A percentile compares a stretch with the other conserved stretches of the same genome.
phyloP scores from a whole-genome alignment of 2,113 vertebrate species.

The Pollachius pollachius region DNA sequence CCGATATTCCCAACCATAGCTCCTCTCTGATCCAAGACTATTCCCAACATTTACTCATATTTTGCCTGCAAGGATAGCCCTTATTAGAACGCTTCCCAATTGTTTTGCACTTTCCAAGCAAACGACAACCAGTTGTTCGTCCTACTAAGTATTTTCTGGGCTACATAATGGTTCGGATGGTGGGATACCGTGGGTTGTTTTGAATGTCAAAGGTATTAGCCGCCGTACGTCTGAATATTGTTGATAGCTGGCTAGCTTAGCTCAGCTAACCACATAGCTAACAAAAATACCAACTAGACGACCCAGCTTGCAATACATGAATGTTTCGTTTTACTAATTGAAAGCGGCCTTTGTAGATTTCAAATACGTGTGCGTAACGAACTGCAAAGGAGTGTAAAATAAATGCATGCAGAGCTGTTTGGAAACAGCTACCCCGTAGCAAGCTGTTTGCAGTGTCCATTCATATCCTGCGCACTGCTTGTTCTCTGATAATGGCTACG shows the following conservation, averaged over 20 bases:
- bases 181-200: slow-evolving; percentile 60
- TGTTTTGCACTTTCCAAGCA: slow-evolving; percentile 35
- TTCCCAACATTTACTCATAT: slow-evolving; percentile 82
- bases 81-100: slow-evolving; percentile 53
- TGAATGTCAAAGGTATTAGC: slow-evolving; percentile 71
- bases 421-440: slow-evolving; percentile 64
- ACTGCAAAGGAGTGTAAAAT: background rate
- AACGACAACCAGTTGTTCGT: slow-evolving; percentile 3
- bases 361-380: background rate
- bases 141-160: slow-evolving; percentile 12
- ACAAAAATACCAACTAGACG: slow-evolving; percentile 54
- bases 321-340: background rate
- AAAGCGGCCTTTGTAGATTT: no score
- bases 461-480: slow-evolving; percentile 69
- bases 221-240: slow-evolving; percentile 66
- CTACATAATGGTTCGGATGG: slow-evolving; percentile 13
- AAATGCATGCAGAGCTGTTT: slow-evolving; percentile 30
- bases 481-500: slow-evolving; percentile 55
- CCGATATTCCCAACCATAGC: slow-evolving; percentile 81
- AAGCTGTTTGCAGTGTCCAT: slow-evolving; percentile 61
- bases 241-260: slow-evolving; percentile 67
- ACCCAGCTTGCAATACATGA: slow-evolving; percentile 25
- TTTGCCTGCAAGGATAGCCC: slow-evolving; percentile 67
- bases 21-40: slow-evolving; percentile 74
- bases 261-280: slow-evolving; percentile 66